A percentile compares a stretch with the other conserved stretches of the same genome.
phyloP scores from a whole-genome alignment of 1,140 invertebrate species.

The Tetraneura akinire region DNA sequence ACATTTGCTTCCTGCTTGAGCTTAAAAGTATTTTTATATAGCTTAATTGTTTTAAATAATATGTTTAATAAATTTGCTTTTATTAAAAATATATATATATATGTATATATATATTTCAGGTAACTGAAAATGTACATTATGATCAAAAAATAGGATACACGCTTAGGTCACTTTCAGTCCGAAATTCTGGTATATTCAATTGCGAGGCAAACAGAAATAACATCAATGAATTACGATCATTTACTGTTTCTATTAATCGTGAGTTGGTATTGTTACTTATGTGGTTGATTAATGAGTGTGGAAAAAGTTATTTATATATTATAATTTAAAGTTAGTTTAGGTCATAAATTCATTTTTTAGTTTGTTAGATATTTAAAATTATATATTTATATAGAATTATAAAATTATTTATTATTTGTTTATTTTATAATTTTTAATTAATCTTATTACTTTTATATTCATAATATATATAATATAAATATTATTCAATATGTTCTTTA shows the following conservation, averaged over 20 bases:
- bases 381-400: too few species aligned
- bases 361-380: too few species aligned
- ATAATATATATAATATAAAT: too few species aligned
- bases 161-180: constrained; percentile 27
- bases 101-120: constrained; percentile 34
- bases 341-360: not conserved
- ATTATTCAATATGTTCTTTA: too few species aligned
- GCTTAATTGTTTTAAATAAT: not conserved
- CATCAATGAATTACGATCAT: not conserved
- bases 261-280: constrained; percentile 46
- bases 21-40: not conserved
- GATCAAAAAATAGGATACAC: constrained; percentile 37
- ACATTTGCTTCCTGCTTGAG: constrained; percentile 30
- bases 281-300: constrained; percentile 12
- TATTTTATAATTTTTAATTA: too few species aligned
- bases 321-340: not conserved
- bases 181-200: constrained; percentile 24
- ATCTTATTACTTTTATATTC: too few species aligned
- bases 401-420: too few species aligned
- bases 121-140: constrained; percentile 35
- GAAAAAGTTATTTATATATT: not conserved
- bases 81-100: not conserved
- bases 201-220: constrained; percentile 26
- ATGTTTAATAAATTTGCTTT: not conserved
- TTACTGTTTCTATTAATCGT: constrained; percentile 46